Percentiles rank a stretch among this genome's conserved stretches.
phyloP scores from a whole-genome alignment of 2,113 vertebrate species.

The Cepphus grylle region DNA sequence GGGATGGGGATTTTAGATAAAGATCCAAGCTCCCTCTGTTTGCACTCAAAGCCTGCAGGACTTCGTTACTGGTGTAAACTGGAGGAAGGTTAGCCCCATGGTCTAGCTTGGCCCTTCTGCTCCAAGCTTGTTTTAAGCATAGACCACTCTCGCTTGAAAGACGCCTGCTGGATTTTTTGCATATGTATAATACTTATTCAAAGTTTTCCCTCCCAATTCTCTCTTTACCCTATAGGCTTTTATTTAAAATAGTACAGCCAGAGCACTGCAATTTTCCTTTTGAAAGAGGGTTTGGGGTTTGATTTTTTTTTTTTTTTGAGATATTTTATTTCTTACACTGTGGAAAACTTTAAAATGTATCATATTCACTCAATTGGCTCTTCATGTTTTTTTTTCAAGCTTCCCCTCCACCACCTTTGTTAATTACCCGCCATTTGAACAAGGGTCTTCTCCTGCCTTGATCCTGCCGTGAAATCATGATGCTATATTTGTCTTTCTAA shows the following conservation, averaged over 20 bases:
- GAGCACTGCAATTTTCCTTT: background rate
- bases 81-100: background rate
- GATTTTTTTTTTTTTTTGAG: background rate
- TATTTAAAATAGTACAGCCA: background rate
- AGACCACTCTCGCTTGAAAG: background rate
- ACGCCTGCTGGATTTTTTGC: background rate
- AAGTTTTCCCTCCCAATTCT: background rate
- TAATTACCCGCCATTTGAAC: slow-evolving; percentile 39
- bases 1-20: background rate
- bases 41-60: background rate
- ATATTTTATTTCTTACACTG: background rate
- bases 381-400: background rate
- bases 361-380: background rate
- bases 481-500: slow-evolving; percentile 61
- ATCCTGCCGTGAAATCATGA: slow-evolving; percentile 50
- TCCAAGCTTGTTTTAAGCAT: background rate
- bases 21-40: background rate
- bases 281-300: background rate
- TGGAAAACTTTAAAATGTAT: slow-evolving; percentile 8
- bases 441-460: slow-evolving; percentile 48
- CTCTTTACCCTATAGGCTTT: background rate
- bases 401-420: slow-evolving; percentile 34
- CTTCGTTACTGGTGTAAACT: background rate
- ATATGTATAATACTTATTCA: background rate
- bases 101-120: background rate